These are phyloP conservation scores for Tapirus indicus DNA, from an alignment of 2,797 vertebrate genomes.

Conservation along the genomic window DNA sequence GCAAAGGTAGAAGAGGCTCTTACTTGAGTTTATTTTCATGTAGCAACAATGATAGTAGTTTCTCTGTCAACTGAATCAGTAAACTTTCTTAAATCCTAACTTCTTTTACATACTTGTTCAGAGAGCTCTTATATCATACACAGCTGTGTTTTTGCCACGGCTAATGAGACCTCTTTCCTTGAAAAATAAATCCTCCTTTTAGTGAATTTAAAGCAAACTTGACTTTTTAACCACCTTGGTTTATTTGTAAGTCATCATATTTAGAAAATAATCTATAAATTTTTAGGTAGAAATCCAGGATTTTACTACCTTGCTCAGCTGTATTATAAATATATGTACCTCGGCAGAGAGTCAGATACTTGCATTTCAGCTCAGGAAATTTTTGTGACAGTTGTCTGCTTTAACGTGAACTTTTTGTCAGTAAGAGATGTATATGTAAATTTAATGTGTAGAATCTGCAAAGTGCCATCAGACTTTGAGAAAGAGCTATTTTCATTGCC, in stretches of 20 bases:
- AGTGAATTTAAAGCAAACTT: conserved; percentile 43
- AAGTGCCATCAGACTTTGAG: conserved; percentile 87
- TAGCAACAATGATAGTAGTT: not conserved
- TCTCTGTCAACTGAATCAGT: not conserved
- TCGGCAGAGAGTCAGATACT: not conserved
- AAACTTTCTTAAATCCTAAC: conserved; percentile 8
- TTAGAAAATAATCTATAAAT: conserved; percentile 36
- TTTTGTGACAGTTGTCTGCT: conserved; percentile 62
- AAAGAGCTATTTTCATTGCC: conserved; percentile 75
- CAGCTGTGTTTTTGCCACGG: conserved; percentile 16
- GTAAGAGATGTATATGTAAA: conserved; percentile 44
- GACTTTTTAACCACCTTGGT: not conserved
- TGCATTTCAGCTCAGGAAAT: conserved; percentile 61
- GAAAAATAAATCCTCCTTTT: not conserved
- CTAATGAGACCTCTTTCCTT: conserved; percentile 37
- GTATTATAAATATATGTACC: conserved; percentile 55
- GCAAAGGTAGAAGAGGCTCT: conserved; percentile 67
- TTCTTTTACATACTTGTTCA: conserved; percentile 23
- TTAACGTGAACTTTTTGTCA: conserved; percentile 51
- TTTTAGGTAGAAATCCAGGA: not conserved
- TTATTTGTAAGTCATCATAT: conserved; percentile 5
- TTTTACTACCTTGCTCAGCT: not conserved
- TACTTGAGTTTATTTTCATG: conserved; percentile 25
- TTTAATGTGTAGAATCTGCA: conserved; percentile 39
- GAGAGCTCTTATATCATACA: not conserved